A percentile compares a stretch with the other conserved stretches of the same genome.
phyloP scores from a whole-genome alignment of 2,113 vertebrate genomes.

The Malurus elegans region DNA sequence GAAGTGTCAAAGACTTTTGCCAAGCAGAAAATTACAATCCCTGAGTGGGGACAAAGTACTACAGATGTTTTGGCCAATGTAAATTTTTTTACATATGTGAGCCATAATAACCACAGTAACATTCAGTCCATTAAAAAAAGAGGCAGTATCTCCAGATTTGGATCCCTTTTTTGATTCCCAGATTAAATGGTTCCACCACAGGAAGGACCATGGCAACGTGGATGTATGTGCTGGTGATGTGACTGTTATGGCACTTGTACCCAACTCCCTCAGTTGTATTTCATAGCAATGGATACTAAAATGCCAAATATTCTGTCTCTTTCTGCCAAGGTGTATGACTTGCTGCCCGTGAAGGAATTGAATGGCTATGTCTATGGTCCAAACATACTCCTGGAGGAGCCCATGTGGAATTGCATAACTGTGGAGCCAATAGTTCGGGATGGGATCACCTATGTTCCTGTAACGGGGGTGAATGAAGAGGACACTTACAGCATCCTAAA shows the following conservation, averaged over 20 bases:
- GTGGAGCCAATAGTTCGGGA: background rate
- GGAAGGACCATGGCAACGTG: background rate
- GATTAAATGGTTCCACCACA: background rate
- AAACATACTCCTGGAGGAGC: background rate
- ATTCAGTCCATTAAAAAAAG: background rate
- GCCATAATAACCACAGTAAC: background rate
- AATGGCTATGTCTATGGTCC: background rate
- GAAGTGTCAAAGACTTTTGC: background rate
- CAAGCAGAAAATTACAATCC: background rate
- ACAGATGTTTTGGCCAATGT: background rate
- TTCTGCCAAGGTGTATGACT: constrained; percentile 65
- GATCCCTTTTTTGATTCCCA: background rate
- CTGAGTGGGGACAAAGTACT: background rate
- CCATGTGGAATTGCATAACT: background rate
- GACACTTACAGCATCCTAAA: constrained; percentile 57
- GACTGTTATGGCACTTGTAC: background rate
- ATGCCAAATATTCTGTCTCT: background rate
- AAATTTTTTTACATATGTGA: background rate
- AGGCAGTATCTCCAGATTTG: background rate
- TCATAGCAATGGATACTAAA: background rate
- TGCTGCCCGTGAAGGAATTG: constrained; percentile 63
- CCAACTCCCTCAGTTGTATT: background rate
- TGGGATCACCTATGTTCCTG: constrained; percentile 57
- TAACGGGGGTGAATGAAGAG: background rate
- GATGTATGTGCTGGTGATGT: background rate